phyloP scores from a whole-genome alignment of 2,113 vertebrate genomes.

The Orthochromis indermauri region DNA sequence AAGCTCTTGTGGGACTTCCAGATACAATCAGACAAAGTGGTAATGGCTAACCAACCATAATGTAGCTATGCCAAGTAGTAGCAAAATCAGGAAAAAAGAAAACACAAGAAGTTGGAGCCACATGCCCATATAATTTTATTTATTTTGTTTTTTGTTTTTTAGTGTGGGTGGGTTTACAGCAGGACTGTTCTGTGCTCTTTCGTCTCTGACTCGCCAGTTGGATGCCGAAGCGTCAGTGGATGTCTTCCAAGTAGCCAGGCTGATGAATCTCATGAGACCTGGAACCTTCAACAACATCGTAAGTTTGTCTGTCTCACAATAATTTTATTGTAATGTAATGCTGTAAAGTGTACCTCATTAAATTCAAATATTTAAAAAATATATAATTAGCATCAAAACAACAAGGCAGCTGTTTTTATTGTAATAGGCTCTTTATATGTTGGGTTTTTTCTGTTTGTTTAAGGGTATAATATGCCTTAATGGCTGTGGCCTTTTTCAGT shows the following conservation, averaged over 20 bases:
- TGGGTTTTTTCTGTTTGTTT: background rate
- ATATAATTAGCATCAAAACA: background rate
- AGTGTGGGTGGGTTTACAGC: conserved; percentile 88
- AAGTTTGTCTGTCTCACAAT: conserved; percentile 42
- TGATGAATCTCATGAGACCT: conserved; percentile 91
- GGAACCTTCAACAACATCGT: conserved; percentile 87
- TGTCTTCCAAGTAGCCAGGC: conserved; percentile 88
- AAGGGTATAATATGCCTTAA: background rate
- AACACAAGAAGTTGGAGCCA: background rate
- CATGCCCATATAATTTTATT: background rate
- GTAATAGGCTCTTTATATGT: background rate
- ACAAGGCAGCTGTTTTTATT: background rate
- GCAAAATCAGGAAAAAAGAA: background rate
- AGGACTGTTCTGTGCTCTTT: conserved; percentile 87
- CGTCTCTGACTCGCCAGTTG: conserved; percentile 82
- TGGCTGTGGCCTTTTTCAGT: background rate
- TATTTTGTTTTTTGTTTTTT: background rate
- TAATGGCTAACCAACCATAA: background rate
- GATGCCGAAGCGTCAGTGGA: conserved; percentile 83
- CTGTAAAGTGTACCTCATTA: background rate
- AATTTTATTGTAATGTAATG: background rate
- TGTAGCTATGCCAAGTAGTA: background rate
- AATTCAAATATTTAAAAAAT: background rate
- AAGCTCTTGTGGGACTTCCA: background rate
- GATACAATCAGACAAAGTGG: background rate